Percentiles rank a stretch among this genome's conserved stretches.
These are phyloP conservation scores for Oscheius onirici DNA, from an alignment of 2,888 invertebrate species.

Conservation along the genomic window DNA sequence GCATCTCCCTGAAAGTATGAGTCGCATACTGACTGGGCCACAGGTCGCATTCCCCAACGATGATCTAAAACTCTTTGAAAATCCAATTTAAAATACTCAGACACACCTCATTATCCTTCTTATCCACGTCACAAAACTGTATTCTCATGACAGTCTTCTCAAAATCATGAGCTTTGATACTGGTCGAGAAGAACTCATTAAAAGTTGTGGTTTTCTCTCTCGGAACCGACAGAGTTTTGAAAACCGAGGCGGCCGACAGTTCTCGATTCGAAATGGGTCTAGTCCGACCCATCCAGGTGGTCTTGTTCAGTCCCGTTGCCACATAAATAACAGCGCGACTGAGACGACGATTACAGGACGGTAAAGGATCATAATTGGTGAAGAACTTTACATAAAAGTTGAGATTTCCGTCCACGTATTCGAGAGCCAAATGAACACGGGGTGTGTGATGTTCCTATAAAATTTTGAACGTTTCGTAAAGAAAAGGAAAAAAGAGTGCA, in stretches of 20 bases:
- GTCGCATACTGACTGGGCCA: conserved; percentile 43
- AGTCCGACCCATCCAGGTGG: conserved; percentile 46
- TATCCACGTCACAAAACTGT: conserved; percentile 51
- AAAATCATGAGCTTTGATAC: conserved; percentile 37
- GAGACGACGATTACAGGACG: neutral
- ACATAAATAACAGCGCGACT: conserved; percentile 42
- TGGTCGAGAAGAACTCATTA: conserved; percentile 50
- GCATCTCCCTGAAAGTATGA: conserved; percentile 42
- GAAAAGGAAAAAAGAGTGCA: no score
- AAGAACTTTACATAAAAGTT: conserved; percentile 9
- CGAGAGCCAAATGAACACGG: conserved; percentile 1
- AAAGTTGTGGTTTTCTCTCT: conserved; percentile 41
- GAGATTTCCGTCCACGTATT: conserved; percentile 5
- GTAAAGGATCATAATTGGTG: conserved; percentile 1
- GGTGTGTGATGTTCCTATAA: neutral
- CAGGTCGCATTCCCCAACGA: conserved; percentile 47
- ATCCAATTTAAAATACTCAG: neutral
- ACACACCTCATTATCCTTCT: conserved; percentile 37
- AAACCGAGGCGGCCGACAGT: conserved; percentile 36
- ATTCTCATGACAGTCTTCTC: conserved; percentile 45
- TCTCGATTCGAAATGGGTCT: conserved; percentile 40
- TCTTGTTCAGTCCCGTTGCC: conserved; percentile 42
- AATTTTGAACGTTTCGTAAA: no score
- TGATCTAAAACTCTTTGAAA: conserved; percentile 26
- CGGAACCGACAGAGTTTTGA: conserved; percentile 43